These are phyloP conservation scores for Poeciliopsis retropinna DNA, from an alignment of 2,113 vertebrate species.

Conservation along the genomic window DNA sequence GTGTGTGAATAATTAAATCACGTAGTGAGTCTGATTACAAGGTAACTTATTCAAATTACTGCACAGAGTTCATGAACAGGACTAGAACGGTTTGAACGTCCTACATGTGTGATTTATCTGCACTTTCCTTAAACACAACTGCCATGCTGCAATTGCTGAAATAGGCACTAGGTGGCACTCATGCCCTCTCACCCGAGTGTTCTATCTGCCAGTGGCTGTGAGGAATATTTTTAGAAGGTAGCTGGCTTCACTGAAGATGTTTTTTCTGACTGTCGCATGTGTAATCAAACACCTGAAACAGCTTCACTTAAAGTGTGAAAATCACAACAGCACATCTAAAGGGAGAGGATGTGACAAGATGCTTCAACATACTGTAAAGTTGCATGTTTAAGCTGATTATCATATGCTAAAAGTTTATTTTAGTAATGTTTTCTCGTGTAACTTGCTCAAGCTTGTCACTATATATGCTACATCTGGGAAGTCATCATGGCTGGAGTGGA, in stretches of 20 bases:
- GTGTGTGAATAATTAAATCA: conserved; percentile 36
- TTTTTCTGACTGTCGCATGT: conserved; percentile 32
- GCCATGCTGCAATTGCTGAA: not conserved
- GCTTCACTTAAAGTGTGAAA: conserved; percentile 46
- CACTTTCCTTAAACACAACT: not conserved
- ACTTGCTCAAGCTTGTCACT: conserved; percentile 26
- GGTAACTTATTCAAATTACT: not conserved
- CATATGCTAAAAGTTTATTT: conserved; percentile 20
- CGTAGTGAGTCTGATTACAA: not conserved
- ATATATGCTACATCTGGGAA: not conserved
- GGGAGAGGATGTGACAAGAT: conserved; percentile 41
- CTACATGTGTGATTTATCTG: not conserved
- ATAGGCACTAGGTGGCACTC: conserved; percentile 72
- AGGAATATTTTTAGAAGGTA: conserved; percentile 19
- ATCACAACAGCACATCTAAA: conserved; percentile 16
- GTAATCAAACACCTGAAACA: conserved; percentile 60
- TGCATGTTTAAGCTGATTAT: conserved; percentile 20
- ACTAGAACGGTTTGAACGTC: conserved; percentile 9
- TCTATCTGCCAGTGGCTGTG: not conserved
- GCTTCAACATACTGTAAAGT: conserved; percentile 27
- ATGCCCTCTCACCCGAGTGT: conserved; percentile 48
- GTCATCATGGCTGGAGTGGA: conserved; percentile 27
- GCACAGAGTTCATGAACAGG: not conserved
- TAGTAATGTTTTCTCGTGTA: conserved; percentile 35
- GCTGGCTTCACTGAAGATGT: conserved; percentile 33